Conservation (phyloP, 2,113 vertebrate species). For the Gambusia affinis region DNA sequence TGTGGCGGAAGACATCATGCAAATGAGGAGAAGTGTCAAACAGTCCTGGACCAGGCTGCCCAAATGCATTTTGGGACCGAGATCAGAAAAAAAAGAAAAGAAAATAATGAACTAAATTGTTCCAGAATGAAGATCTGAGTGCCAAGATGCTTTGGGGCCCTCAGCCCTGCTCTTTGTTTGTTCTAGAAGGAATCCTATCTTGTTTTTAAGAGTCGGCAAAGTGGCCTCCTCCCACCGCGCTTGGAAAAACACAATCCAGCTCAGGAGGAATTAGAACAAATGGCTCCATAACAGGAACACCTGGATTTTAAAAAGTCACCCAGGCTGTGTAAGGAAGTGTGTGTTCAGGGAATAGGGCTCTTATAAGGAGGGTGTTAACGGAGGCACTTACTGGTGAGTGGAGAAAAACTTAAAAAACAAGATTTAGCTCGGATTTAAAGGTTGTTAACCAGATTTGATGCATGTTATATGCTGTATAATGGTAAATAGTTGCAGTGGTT, state of each 20-base stretch:
- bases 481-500: neutral
- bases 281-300: constrained; percentile 23
- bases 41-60: constrained; percentile 67
- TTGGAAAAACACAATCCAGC: neutral
- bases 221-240: constrained; percentile 5
- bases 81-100: constrained; percentile 20
- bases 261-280: neutral
- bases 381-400: constrained; percentile 51
- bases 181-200: neutral
- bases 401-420: constrained; percentile 28
- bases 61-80: constrained; percentile 57
- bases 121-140: constrained; percentile 47
- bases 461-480: neutral
- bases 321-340: constrained; percentile 40
- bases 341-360: constrained; percentile 36
- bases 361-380: constrained; percentile 15
- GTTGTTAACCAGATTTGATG: neutral
- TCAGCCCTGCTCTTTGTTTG: constrained; percentile 63
- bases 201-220: constrained; percentile 10
- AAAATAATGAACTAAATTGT: neutral
- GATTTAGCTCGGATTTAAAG: neutral
- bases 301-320: constrained; percentile 28
- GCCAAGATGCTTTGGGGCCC: constrained; percentile 56
- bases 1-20: constrained; percentile 70
- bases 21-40: constrained; percentile 75